Evolutionary conservation across 2,797 vertebrate species (phyloP).

Genomic region (Balearica regulorum): DNA sequence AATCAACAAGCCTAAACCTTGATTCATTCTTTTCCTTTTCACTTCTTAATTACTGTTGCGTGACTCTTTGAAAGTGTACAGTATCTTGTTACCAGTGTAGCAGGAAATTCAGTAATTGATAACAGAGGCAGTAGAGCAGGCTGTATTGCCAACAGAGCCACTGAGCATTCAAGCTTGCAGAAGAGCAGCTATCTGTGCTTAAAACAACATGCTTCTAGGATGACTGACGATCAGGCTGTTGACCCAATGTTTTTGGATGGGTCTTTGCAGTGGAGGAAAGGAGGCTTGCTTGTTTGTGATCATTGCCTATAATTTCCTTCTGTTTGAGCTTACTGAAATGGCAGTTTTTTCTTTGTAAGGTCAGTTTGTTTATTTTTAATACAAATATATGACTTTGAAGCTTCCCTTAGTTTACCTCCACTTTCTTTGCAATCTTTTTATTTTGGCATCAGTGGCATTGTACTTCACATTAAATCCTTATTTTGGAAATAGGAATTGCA

Average conservation of each 20-base stretch:
- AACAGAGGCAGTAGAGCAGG: conserved; percentile 54
- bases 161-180: background rate
- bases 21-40: conserved; percentile 14
- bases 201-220: conserved; percentile 52
- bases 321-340: background rate
- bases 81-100: conserved; percentile 69
- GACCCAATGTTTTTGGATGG: background rate
- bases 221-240: conserved; percentile 29
- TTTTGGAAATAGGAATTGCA: background rate
- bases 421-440: background rate
- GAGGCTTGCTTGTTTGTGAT: background rate
- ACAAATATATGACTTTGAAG: background rate
- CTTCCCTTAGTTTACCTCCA: background rate
- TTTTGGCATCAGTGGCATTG: background rate
- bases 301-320: conserved; percentile 20
- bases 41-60: conserved; percentile 51
- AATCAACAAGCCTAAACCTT: background rate
- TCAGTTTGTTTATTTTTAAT: conserved; percentile 49
- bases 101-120: conserved; percentile 71
- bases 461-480: background rate
- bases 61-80: conserved; percentile 46
- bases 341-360: conserved; percentile 30
- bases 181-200: conserved; percentile 43
- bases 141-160: conserved; percentile 25
- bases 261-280: background rate